Base-by-base conservation (phyloP, 2,113 vertebrate species). In the Phycodurus eques region DNA sequence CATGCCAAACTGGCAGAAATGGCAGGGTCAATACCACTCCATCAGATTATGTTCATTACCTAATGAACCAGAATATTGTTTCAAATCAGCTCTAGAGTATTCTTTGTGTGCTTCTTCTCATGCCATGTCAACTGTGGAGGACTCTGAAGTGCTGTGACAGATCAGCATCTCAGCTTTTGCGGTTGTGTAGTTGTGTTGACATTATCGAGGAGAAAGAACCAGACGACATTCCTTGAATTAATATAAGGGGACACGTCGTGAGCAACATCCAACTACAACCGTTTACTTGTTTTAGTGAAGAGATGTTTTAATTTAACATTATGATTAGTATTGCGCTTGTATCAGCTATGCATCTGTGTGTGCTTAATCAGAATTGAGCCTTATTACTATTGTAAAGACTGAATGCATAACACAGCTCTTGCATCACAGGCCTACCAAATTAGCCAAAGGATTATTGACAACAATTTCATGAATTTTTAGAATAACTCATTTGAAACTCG, bases 91-190 rank as follows among this genome's bases (percentile, higher is more conserved):
- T 62, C 35, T 19, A 9, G 67, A 33, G 43, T 56, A 47, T 71
- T 83, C 62, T 79, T 78, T 83, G 76, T 80, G 67, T 75, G 81
- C 66, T 57, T 57, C 75, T 71, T 78, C 73, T 74, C 67, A 66
- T 63, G 72, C 35, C 72, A 60, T 83, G 80, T 83, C 80, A 80
- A 70, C 43, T 68, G 74, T 71, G 77, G 14, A 78, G 20, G 77
- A 68, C 43, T 62, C 27, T 88, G 47, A 88, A 73, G 59, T 53
- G 60, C 59, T 74, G 22, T 72, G 81, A 72, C 83, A 78, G 83
- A 51, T 79, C 33, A 19, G 80, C 78, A 72, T 67, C 46, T 68
- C 73, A 83, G 78, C 73, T 76, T 80, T 84, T 85, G 73, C 80
- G 22, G 12, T 80, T 66, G 49, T 19, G 49, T 59, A 51, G 51